Conservation (phyloP, 2,888 invertebrate species). For the Opisthograptis luteolata region DNA sequence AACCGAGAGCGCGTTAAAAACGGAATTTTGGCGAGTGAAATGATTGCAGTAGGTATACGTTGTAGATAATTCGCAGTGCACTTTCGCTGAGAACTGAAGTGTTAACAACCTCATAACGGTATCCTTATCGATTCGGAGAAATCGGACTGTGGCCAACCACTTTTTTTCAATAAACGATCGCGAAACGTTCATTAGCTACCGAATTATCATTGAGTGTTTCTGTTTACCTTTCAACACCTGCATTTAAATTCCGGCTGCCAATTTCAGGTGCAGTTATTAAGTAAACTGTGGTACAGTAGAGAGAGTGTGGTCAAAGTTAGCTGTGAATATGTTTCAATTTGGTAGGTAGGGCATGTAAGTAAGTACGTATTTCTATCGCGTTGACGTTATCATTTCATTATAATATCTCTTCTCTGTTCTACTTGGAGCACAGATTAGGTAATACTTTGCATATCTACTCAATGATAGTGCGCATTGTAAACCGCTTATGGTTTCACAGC, state of each 20-base stretch:
- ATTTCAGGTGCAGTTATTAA: background rate
- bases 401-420: background rate
- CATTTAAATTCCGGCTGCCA: background rate
- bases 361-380: no score
- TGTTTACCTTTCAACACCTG: background rate
- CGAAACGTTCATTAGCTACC: conserved; percentile 16
- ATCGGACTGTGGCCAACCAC: conserved; percentile 21
- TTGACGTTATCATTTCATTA: no score
- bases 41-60: conserved; percentile 26
- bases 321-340: no score
- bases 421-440: background rate
- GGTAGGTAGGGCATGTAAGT: no score
- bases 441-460: conserved; percentile 1
- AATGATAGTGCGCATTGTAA: conserved; percentile 26
- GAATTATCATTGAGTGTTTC: conserved; percentile 7
- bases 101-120: conserved; percentile 38
- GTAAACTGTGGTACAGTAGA: no score
- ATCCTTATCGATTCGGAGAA: conserved; percentile 36
- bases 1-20: conserved; percentile 25
- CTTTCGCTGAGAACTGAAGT: conserved; percentile 35
- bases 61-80: conserved; percentile 32
- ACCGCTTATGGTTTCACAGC: conserved; percentile 25
- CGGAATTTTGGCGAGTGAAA: conserved; percentile 18
- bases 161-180: conserved; percentile 26
- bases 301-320: no score